These are phyloP conservation scores for Oreotrochilus melanogaster DNA, from an alignment of 2,113 vertebrate species.

Conservation along the genomic window DNA sequence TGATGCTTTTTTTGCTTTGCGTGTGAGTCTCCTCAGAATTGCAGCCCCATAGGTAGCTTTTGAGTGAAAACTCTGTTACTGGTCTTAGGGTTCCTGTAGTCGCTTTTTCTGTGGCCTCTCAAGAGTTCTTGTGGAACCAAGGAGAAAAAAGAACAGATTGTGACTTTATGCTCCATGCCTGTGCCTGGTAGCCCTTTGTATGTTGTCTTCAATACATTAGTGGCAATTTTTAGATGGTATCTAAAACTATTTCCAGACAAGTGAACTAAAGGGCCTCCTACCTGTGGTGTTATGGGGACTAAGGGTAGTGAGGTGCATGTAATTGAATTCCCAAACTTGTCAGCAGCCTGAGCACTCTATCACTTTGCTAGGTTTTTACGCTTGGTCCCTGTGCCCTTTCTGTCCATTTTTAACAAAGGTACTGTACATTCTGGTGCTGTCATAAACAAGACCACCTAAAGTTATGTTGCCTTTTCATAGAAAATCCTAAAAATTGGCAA, in stretches of 20 bases:
- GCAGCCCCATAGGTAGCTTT: background rate
- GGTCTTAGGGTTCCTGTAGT: background rate
- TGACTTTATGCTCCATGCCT: background rate
- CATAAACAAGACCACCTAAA: background rate
- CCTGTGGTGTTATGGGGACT: no score
- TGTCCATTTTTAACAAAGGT: background rate
- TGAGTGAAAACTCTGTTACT: background rate
- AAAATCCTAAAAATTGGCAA: background rate
- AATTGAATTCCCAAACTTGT: no score
- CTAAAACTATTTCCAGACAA: background rate
- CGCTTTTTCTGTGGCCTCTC: background rate
- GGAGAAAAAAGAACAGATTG: background rate
- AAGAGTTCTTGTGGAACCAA: background rate
- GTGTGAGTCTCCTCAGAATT: rapidly evolving
- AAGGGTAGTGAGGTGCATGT: rapidly evolving
- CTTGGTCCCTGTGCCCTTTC: no score
- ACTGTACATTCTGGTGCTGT: background rate
- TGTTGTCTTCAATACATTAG: background rate
- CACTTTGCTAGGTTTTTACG: background rate
- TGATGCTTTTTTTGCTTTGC: background rate
- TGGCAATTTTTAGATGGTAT: background rate
- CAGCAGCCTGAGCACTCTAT: rapidly evolving
- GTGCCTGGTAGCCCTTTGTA: background rate
- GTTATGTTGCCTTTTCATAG: background rate
- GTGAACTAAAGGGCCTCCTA: background rate